Percentiles rank a stretch among this genome's conserved stretches.
These are phyloP conservation scores for Rhingia rostrata DNA, from an alignment of 2,888 invertebrate genomes.

Conservation along the genomic window DNA sequence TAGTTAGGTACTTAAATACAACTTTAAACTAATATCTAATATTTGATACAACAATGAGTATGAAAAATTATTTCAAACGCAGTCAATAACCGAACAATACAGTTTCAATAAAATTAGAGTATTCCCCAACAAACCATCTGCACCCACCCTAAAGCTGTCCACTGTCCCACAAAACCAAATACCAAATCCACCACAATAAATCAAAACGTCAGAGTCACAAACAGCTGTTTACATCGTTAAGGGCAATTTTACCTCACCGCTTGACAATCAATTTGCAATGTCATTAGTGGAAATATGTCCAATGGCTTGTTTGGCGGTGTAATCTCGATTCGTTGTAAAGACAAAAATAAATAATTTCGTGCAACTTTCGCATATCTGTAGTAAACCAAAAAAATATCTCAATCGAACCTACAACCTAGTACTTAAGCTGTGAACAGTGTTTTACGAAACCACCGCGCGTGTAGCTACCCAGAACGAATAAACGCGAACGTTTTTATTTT, in stretches of 20 bases:
- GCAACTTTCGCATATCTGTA: constrained; percentile 20
- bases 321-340: constrained; percentile 23
- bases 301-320: constrained; percentile 44
- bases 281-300: constrained; percentile 53
- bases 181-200: constrained; percentile 45
- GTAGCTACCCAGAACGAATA: constrained; percentile 32
- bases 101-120: background rate
- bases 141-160: constrained; percentile 43
- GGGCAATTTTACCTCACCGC: background rate
- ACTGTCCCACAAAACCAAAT: constrained; percentile 2
- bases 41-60: no score
- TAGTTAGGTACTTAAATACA: no score
- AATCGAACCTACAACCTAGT: constrained; percentile 29
- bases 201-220: constrained; percentile 50
- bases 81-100: background rate
- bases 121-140: constrained; percentile 7
- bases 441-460: background rate
- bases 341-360: background rate
- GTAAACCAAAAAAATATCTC: constrained; percentile 48
- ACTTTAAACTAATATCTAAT: no score
- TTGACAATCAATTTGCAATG: constrained; percentile 33
- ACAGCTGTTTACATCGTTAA: constrained; percentile 40
- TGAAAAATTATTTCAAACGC: background rate
- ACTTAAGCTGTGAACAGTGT: constrained; percentile 28
- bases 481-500: constrained; percentile 1